Percentiles rank a stretch among this genome's conserved stretches.
phyloP scores from a whole-genome alignment of 2,888 invertebrate genomes.

The Oscheius myriophilus region DNA sequence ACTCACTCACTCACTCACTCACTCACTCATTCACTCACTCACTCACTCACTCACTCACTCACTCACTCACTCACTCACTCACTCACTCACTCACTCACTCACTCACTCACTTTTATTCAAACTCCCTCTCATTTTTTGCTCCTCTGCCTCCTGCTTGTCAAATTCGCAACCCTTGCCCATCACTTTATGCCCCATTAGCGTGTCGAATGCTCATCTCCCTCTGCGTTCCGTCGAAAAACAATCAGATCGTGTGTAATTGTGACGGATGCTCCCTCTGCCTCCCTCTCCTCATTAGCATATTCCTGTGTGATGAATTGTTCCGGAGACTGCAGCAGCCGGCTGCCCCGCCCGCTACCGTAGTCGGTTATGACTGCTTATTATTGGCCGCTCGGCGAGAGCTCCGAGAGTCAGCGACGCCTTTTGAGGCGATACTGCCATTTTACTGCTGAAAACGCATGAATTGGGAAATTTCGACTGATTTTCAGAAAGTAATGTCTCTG shows the following conservation, averaged over 20 bases:
- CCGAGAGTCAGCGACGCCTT: constrained; percentile 5
- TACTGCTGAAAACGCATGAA: neutral
- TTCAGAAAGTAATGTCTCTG: no score
- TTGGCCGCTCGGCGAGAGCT: constrained; percentile 17
- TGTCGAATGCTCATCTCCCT: neutral
- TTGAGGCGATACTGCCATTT: neutral
- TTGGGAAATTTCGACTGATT: no score
- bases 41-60: no score
- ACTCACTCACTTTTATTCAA: no score
- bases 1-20: no score
- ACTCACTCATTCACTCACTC: no score
- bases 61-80: no score
- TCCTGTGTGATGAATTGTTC: neutral
- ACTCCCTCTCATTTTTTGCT: no score
- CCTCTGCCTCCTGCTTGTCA: no score
- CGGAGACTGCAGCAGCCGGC: constrained; percentile 12
- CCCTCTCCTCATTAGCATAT: constrained; percentile 18
- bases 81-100: no score
- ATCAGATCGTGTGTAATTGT: neutral
- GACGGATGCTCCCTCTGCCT: neutral
- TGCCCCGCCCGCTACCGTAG: constrained; percentile 27
- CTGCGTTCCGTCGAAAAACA: constrained; percentile 5
- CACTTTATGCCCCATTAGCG: no score
- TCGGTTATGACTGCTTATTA: constrained; percentile 34
- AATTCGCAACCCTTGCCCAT: no score